phyloP scores from a whole-genome alignment of 2,113 vertebrate genomes.

The Myrmecobius fasciatus region DNA sequence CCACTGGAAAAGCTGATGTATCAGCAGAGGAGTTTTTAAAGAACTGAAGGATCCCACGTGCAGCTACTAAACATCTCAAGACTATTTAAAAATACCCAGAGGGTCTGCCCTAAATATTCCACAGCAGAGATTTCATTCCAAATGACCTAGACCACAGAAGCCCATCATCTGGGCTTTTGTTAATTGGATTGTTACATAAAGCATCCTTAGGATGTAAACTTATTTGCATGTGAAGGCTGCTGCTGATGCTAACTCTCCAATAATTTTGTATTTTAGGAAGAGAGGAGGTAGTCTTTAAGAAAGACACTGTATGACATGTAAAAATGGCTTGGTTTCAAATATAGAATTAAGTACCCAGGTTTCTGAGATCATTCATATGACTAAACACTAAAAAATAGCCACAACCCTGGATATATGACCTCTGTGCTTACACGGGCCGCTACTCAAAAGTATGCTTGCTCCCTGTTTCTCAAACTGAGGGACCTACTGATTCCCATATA shows the following conservation, averaged over 20 bases:
- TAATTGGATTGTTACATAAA: background rate
- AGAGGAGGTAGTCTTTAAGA: background rate
- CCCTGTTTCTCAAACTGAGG: background rate
- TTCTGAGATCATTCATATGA: background rate
- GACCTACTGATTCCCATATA: background rate
- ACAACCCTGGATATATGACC: background rate
- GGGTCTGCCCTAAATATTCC: background rate
- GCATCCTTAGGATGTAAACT: background rate
- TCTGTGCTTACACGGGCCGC: background rate
- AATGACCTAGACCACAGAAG: background rate
- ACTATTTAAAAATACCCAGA: constrained; percentile 1
- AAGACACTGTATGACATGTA: background rate
- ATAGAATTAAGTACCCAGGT: background rate
- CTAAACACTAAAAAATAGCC: background rate
- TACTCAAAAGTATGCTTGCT: background rate
- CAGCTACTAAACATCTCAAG: background rate
- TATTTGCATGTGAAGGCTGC: background rate
- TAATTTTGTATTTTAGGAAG: background rate
- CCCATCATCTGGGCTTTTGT: background rate
- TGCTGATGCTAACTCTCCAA: background rate
- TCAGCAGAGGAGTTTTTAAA: background rate
- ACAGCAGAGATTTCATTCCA: background rate
- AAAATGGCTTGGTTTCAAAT: background rate
- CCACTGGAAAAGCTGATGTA: background rate
- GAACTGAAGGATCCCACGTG: background rate